These are phyloP conservation scores for Pyralis farinalis DNA, from an alignment of 2,888 invertebrate genomes.

Conservation along the genomic window DNA sequence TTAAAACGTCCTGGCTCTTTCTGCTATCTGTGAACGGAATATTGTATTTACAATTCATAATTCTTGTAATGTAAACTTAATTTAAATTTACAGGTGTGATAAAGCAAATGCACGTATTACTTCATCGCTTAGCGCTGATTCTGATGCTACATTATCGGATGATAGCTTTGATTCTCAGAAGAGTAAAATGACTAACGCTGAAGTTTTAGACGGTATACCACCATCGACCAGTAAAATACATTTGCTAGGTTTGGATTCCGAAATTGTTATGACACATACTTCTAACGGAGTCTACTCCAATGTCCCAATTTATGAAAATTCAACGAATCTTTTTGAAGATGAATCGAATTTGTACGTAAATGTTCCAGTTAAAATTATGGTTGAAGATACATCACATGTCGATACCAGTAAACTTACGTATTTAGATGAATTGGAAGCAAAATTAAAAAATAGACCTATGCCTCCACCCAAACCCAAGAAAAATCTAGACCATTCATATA, in stretches of 20 bases:
- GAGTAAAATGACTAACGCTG: slow-evolving; percentile 30
- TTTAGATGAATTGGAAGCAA: slow-evolving; percentile 3
- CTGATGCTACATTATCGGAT: slow-evolving; percentile 22
- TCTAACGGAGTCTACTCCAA: neutral
- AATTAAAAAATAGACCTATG: slow-evolving; percentile 27
- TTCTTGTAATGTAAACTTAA: slow-evolving; percentile 1
- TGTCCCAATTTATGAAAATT: neutral
- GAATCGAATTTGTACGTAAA: neutral
- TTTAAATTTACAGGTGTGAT: slow-evolving; percentile 19
- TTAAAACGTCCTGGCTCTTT: slow-evolving; percentile 20
- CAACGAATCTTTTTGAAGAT: neutral
- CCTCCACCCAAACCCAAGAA: slow-evolving; percentile 27
- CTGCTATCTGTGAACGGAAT: neutral
- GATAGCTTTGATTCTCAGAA: slow-evolving; percentile 8
- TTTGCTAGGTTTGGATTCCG: neutral
- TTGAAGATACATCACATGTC: neutral
- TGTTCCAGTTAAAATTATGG: neutral
- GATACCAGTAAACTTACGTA: neutral
- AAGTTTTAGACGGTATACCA: slow-evolving; percentile 17
- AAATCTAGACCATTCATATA: neutral
- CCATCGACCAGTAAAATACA: slow-evolving; percentile 20
- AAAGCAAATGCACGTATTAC: slow-evolving; percentile 9
- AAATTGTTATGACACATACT: neutral
- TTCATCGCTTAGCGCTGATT: slow-evolving; percentile 23
- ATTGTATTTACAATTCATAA: neutral